Conservation (phyloP, 2,888 invertebrate genomes). For the Notodonta ziczac region DNA sequence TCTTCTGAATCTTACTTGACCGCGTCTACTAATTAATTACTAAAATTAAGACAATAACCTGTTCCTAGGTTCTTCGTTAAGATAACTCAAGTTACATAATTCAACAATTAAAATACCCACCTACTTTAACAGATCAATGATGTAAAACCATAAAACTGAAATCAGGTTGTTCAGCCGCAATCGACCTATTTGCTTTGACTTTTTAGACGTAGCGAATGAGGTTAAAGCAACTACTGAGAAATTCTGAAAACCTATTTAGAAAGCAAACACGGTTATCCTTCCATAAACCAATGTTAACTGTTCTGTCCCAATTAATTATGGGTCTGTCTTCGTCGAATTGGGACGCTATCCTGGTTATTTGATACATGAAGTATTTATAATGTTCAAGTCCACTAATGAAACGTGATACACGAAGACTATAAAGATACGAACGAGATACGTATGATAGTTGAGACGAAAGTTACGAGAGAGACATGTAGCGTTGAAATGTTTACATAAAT, state of each 20-base stretch:
- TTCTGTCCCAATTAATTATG: conserved; percentile 19
- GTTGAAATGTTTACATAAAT: neutral
- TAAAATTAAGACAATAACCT: neutral
- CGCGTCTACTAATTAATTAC: neutral
- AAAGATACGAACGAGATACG: conserved; percentile 5
- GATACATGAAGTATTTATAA: conserved; percentile 31
- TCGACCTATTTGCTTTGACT: conserved; percentile 13
- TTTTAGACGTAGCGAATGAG: conserved; percentile 37
- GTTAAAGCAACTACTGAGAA: conserved; percentile 53
- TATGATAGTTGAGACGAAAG: neutral
- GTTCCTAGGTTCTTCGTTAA: neutral
- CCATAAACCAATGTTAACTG: conserved; percentile 34
- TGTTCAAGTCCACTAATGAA: conserved; percentile 21
- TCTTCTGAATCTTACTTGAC: neutral
- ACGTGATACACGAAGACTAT: conserved; percentile 22
- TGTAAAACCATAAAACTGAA: conserved; percentile 38
- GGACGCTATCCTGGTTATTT: conserved; percentile 22
- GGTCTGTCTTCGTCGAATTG: conserved; percentile 8
- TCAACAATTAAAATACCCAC: conserved; percentile 11
- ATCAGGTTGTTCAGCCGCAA: conserved; percentile 37
- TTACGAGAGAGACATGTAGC: neutral
- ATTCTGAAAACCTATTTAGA: conserved; percentile 58
- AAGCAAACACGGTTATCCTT: conserved; percentile 69
- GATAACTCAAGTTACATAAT: neutral
- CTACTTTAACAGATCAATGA: conserved; percentile 21